These are phyloP conservation scores for Phalacrocorax aristotelis DNA, from an alignment of 2,113 vertebrate genomes.

Conservation along the genomic window DNA sequence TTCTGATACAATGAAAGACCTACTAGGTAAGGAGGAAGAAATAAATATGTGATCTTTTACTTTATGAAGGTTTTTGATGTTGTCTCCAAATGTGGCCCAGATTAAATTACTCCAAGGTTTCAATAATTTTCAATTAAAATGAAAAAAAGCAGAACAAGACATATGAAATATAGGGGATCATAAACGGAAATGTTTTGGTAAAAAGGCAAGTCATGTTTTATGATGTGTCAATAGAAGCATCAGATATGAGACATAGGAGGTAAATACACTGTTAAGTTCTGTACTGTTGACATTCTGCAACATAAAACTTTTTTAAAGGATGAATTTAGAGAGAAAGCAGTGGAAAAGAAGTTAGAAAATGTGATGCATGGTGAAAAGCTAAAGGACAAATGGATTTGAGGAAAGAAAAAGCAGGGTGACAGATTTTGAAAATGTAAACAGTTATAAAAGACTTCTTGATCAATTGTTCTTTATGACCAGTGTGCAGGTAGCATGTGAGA, in stretches of 20 bases:
- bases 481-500: rapidly evolving
- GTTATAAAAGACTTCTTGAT: background rate
- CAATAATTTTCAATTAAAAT: background rate
- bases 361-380: background rate
- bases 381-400: background rate
- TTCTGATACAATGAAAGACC: background rate
- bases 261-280: background rate
- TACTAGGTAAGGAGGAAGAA: background rate
- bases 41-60: background rate
- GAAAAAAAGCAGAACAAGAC: background rate
- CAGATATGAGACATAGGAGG: background rate
- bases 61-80: background rate
- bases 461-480: background rate
- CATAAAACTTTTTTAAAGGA: background rate
- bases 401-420: background rate
- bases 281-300: background rate
- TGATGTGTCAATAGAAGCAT: background rate
- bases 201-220: background rate
- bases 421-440: background rate
- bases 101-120: background rate
- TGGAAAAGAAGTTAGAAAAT: background rate
- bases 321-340: background rate
- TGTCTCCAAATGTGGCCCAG: background rate
- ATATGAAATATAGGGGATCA: background rate
- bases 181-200: background rate